Base-by-base conservation (phyloP, 1,140 invertebrate genomes). In the Belonocnema kinseyi region DNA sequence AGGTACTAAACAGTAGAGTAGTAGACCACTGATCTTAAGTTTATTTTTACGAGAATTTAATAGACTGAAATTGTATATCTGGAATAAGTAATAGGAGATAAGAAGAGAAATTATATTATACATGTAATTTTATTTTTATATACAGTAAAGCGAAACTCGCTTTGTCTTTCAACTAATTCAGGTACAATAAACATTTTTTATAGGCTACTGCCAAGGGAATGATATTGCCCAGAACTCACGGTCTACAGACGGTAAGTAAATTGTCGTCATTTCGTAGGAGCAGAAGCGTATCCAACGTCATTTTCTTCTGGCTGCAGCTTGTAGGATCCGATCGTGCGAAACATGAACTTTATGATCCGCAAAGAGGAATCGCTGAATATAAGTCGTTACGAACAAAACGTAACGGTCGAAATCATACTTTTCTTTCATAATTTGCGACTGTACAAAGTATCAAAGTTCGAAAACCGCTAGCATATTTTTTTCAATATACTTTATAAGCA, bases 251-350 rank as follows among this genome's bases (percentile, higher is more conserved):
- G 58, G 58, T 66, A 66, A 66, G 58, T 40, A 66, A 66, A 66
- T 66, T 66, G 58, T 66, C 58, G 58, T 66, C 33, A 66, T 66
- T 66, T 40, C 58, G 58, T 40, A 66, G 26, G 58, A 66, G 58
- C 58, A 66, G 58, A 66, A 66, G 58, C 58, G 58, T 66, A 66
- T 66, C 58, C 58, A 66, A 66, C 58, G 58, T 66, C 58, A 66
- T 66, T 66, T 66, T 66, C 58, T 66, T 66, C 58, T 66, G 58
- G 58, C 58, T 66, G 58, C 58, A 66, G 58, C 58, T 66, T 66
- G 58, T 66, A 66, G 58, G 58, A 33, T 66, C 40, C 58, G 58
- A 66, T 66, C 58, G 58, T 40, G 58, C 58, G 58, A 66, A 66
- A 66, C 58, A 66, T 40, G 58, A 66, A 66, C 58, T 66, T 66